A percentile compares a stretch with the other conserved stretches of the same genome.
Conservation (phyloP, 2,888 invertebrate species). For the Volucella inflata region DNA sequence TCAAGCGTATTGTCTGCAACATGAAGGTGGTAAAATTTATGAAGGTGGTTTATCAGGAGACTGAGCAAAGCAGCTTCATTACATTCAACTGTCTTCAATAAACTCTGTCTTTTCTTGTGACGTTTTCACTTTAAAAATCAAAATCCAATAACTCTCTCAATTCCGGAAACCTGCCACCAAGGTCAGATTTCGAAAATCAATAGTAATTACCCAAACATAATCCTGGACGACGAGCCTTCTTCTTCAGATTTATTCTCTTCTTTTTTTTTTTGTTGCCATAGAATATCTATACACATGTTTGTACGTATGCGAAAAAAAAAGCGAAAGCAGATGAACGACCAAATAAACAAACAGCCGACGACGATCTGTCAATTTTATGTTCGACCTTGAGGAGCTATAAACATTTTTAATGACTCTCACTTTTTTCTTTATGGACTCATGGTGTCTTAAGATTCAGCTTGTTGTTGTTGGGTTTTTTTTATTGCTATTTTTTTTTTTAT, state of each 20-base stretch:
- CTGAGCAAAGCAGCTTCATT: no score
- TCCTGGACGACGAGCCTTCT: slow-evolving; percentile 13
- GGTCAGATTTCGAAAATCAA: slow-evolving; percentile 28
- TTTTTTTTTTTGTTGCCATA: slow-evolving; percentile 24
- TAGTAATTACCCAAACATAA: slow-evolving; percentile 23
- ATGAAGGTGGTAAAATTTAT: no score
- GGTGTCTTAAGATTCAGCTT: slow-evolving; percentile 33
- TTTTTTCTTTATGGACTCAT: slow-evolving; percentile 79
- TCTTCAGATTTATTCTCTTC: slow-evolving; percentile 9
- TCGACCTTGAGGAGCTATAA: slow-evolving; percentile 83
- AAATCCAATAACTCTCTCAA: neutral
- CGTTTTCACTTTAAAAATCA: no score
- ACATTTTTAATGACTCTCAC: slow-evolving; percentile 83
- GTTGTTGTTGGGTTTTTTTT: slow-evolving; percentile 4
- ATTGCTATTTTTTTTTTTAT: slow-evolving; percentile 11
- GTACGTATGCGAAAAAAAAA: slow-evolving; percentile 28
- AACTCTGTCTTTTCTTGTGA: no score
- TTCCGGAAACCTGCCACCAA: neutral
- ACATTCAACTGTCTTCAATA: no score
- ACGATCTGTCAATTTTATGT: slow-evolving; percentile 72
- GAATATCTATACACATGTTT: neutral
- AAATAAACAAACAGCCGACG: slow-evolving; percentile 34
- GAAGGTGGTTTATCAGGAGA: no score
- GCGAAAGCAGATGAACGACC: slow-evolving; percentile 47
- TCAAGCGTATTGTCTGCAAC: no score